Conservation (phyloP, 2,113 vertebrate genomes). For the Meleagris gallopavo region DNA sequence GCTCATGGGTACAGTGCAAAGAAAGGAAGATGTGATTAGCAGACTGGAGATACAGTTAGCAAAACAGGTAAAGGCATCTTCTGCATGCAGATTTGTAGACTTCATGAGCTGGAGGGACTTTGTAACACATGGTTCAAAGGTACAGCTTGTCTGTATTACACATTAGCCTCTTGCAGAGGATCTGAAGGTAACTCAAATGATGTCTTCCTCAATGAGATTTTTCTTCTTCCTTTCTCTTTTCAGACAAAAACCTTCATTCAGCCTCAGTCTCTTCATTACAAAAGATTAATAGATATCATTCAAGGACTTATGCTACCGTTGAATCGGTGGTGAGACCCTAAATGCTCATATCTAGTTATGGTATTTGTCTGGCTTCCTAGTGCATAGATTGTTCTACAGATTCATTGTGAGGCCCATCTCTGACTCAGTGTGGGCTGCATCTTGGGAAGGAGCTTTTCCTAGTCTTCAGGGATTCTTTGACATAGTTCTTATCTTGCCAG, state of each 20-base stretch:
- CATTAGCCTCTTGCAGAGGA: background rate
- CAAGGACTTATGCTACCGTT: background rate
- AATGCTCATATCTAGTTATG: background rate
- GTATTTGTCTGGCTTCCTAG: background rate
- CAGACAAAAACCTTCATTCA: background rate
- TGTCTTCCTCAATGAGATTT: background rate
- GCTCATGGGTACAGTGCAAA: slow-evolving; percentile 78
- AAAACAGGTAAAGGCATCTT: slow-evolving; percentile 81
- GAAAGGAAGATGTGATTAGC: slow-evolving; percentile 84
- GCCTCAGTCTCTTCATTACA: background rate
- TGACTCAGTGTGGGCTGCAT: background rate
- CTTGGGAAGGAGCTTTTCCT: background rate
- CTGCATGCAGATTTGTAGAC: background rate
- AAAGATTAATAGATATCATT: background rate
- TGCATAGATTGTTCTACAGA: background rate
- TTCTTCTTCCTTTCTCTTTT: background rate
- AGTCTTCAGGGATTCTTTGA: background rate
- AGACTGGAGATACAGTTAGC: slow-evolving; percentile 85
- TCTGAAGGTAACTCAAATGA: background rate
- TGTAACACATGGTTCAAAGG: background rate
- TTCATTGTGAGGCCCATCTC: background rate
- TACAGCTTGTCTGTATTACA: background rate
- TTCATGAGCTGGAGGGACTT: background rate
- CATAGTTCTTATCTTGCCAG: background rate
- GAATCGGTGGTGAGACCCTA: background rate